Base-by-base conservation (phyloP, 2,888 invertebrate genomes). In the Argynnis bischoffii region DNA sequence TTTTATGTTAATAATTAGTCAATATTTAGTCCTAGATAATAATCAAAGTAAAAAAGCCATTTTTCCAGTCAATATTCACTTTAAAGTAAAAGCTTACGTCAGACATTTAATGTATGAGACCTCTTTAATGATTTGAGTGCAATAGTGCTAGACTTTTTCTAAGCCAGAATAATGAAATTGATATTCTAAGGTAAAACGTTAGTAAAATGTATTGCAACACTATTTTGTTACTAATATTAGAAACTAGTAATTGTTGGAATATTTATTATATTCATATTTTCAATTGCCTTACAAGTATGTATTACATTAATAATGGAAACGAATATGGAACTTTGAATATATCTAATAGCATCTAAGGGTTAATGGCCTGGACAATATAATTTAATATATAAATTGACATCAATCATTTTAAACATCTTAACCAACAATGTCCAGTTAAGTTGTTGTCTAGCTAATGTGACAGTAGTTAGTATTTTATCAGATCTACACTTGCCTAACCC, bases 271-370 rank as follows among this genome's bases (percentile, higher is more conserved):
- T 59, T 31, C 31, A 59, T 59, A 26, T 48, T 59, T 21, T 26
- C 47, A 59, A 47, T 1, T 48, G 48, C 35, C 35, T 41, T 41
- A 35, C 48, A n/a, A 21, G 4, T 47, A 59, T 48, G 4, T 47
- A 59, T 48, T 59, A 59, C 18, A 59, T 59, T n/a, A 31, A n/a
- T 31, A 57, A 47, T 57, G n/a, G 26, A 59, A 59, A 48, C n/a
- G 1, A 5, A 59, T 48, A 47, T 48, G 59, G 59, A 59, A 48
- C 47, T 59, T 59, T 48, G n/a, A n/a, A 57, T 59, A 16, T 59
- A 59, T 48, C 48, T 59, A 59, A 59, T 59, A 59, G 59, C 26
- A 1, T 59, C 48, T 59, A 59, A 48, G 26, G 59, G 13, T 48
- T 26, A 48, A 59, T 59, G 59, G 59, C 59, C n/a, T 47, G 59